Base-by-base conservation (phyloP, 2,888 invertebrate genomes). In the Cactoblastis cactorum region DNA sequence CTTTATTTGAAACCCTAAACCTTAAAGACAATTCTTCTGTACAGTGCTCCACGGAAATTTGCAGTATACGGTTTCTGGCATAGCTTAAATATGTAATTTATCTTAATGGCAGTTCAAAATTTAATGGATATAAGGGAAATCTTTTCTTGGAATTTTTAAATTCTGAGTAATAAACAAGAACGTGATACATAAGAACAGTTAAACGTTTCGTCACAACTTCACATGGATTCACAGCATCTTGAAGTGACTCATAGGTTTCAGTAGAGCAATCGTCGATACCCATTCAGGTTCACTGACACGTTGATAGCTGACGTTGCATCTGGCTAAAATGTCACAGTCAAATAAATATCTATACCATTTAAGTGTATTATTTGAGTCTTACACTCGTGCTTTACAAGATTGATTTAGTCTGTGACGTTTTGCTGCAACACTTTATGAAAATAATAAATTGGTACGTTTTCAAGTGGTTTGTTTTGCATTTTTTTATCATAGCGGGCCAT, bases 231-330 rank as follows among this genome's bases (percentile, higher is more conserved):
- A 28, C 28, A 28, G 28, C 28, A 9, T 28, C 28, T 6, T 28
- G 58, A 54, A 52, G 51, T 55, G 45, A 61, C 45, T 63, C 61
- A 59, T 60, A 48, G 51, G 54, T 63, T 65, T 61, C 56, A 66
- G 63, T 63, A 70, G 63, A 56, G 63, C 67, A 65, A 63, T 38
- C 38, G n/a, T 39, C 59, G 63, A 62, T 65, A 75, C 77, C 77
- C 65, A 77, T 68, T 74, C 63, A 67, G 72, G 81, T 79, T 82
- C 84, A 76, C 74, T 81, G 83, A 80, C 82, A 73, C 71, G 59
- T 76, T 71, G 68, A 77, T 77, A 66, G 63, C 56, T 66, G 67
- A 68, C 73, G 73, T 67, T 69, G 63, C 67, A 61, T 62, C 58
- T 68, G 59, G 52, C 60, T 63, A 61, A 38, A 39, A 17, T 39